phyloP scores from a whole-genome alignment of 2,888 invertebrate species.

The Melieria omissa region DNA sequence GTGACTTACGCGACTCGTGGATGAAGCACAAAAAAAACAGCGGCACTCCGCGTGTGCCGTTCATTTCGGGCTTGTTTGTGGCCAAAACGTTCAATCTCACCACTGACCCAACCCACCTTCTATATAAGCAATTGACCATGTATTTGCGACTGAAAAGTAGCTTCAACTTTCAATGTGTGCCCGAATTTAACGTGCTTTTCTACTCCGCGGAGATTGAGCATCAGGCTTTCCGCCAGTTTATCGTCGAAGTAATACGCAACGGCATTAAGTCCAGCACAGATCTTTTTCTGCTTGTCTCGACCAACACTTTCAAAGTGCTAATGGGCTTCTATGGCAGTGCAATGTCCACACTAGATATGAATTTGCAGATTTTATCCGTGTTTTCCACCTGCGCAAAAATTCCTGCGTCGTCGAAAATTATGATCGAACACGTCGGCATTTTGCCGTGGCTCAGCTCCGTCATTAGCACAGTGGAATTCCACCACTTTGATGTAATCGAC shows the following conservation, averaged over 20 bases:
- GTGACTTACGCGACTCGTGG: conserved; percentile 57
- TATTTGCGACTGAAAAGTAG: conserved; percentile 82
- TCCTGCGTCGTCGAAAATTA: conserved; percentile 73
- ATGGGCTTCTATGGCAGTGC: conserved; percentile 76
- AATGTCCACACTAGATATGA: conserved; percentile 73
- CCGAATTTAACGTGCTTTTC: conserved; percentile 87
- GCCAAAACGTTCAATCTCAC: conserved; percentile 71
- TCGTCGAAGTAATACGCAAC: conserved; percentile 79
- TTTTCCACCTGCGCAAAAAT: conserved; percentile 74
- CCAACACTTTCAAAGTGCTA: conserved; percentile 81
- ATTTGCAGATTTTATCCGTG: conserved; percentile 75
- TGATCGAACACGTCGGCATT: conserved; percentile 77
- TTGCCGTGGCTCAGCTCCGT: conserved; percentile 75
- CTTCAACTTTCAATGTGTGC: conserved; percentile 82
- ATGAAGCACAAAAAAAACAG: conserved; percentile 61
- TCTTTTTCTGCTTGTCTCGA: conserved; percentile 77
- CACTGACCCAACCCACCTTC: conserved; percentile 78
- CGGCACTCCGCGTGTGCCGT: conserved; percentile 63
- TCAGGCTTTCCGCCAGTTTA: conserved; percentile 78
- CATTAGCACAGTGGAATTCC: conserved; percentile 60
- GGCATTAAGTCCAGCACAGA: conserved; percentile 82
- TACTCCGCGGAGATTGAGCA: conserved; percentile 81
- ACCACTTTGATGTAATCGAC: conserved; percentile 66
- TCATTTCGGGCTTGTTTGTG: conserved; percentile 62
- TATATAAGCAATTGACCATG: conserved; percentile 82